Base-by-base conservation (phyloP, 2,113 vertebrate genomes). In the Heterotilapia buettikoferi region DNA sequence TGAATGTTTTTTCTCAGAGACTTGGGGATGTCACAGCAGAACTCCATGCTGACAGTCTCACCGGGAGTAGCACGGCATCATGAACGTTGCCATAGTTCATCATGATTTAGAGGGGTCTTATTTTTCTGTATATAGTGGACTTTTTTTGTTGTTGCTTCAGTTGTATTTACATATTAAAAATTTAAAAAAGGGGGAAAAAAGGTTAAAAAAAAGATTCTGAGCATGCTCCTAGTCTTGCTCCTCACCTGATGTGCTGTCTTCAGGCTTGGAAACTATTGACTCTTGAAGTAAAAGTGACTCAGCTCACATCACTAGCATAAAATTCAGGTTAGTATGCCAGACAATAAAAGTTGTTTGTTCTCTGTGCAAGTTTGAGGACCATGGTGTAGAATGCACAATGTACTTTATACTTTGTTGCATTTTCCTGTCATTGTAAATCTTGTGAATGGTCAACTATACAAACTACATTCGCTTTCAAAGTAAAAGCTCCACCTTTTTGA, bases 131-230 rank as follows among this genome's bases (percentile, higher is more conserved):
- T n/a, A 36, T 36, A 7, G 61, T 7, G 61, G 18, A 66, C 31
- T 66, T 66, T 66, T 61, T 12, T 66, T 36, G 6, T 66, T 36
- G 59, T 36, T 66, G 61, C 18, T 66, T 66, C 36, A 66, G 59
- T 63, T n/a, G 9, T 12, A 56, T 56, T 56, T 57, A 57, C 54
- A 57, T 57, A 2, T 57, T 26, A 26, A 57, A 57, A 57, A 3
- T 12, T 26, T 26, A 0, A 31, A 61, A 31, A 6, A 4, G 1
- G 12, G 54, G 6, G 4, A 0, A 59, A 59, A 29, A 36, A 63
- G 3, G 8, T 5, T 31, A 9, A 33, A 61, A 61, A 40, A 24
- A 9, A 24, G 0, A 71, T 40, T 24, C 36, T 40, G 36, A 71
- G 63, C 7, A 71, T 73, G 1, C 40, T 18, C 40, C 38, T 45